A percentile compares a stretch with the other conserved stretches of the same genome.
These are phyloP conservation scores for Brassicogethes aeneus DNA, from an alignment of 2,888 invertebrate genomes.

Conservation along the genomic window DNA sequence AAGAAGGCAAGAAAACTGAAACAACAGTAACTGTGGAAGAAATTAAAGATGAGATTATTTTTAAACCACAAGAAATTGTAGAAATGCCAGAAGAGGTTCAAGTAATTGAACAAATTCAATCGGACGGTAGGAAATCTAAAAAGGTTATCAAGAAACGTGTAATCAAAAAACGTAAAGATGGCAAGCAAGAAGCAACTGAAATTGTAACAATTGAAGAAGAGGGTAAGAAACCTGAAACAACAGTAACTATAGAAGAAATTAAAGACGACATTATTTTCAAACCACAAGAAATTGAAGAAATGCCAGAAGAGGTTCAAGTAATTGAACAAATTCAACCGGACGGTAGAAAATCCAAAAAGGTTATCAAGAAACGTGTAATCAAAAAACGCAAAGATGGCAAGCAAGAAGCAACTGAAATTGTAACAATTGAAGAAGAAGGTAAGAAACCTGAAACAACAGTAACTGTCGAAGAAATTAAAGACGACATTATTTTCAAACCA, in stretches of 20 bases:
- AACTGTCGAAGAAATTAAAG: slow-evolving; percentile 21
- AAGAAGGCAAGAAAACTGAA: slow-evolving; percentile 20
- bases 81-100: slow-evolving; percentile 37
- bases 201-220: slow-evolving; percentile 40
- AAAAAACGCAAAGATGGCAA: slow-evolving; percentile 38
- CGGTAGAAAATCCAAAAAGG: slow-evolving; percentile 21
- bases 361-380: slow-evolving; percentile 30
- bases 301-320: slow-evolving; percentile 19
- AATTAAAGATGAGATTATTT: slow-evolving; percentile 15
- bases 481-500: slow-evolving; percentile 12
- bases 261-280: slow-evolving; percentile 16
- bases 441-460: slow-evolving; percentile 34
- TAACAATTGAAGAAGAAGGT: slow-evolving; percentile 31
- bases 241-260: slow-evolving; percentile 26
- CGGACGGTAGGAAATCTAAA: slow-evolving; percentile 18
- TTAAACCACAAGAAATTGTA: slow-evolving; percentile 23
- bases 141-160: slow-evolving; percentile 35
- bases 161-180: slow-evolving; percentile 38
- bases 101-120: slow-evolving; percentile 21
- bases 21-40: slow-evolving; percentile 22
- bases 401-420: slow-evolving; percentile 40
- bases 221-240: slow-evolving; percentile 36
- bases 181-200: slow-evolving; percentile 39
- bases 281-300: slow-evolving; percentile 4
- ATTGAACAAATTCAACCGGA: slow-evolving; percentile 11